Percentiles rank a stretch among this genome's conserved stretches.
phyloP scores from a whole-genome alignment of 2,797 vertebrate species.

The Cheirogaleus major region DNA sequence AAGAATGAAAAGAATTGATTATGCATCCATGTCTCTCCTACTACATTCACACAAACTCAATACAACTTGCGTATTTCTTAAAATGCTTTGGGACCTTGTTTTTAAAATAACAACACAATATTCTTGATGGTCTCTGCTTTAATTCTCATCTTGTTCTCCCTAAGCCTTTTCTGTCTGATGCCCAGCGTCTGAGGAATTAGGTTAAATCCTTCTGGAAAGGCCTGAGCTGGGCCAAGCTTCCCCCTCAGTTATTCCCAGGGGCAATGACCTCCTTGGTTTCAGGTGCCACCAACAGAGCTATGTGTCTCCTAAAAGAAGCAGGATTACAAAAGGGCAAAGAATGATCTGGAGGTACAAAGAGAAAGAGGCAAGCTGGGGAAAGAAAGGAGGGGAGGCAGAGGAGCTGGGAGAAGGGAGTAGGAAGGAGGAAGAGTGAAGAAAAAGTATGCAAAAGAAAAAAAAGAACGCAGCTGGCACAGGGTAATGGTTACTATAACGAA shows the following conservation, averaged over 20 bases:
- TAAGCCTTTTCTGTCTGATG: slow-evolving; percentile 34
- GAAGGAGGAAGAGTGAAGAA: not conserved
- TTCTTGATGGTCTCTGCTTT: not conserved
- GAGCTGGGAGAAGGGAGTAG: not conserved
- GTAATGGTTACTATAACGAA: not conserved
- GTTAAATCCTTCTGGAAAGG: slow-evolving; percentile 23
- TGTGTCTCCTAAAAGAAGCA: not conserved
- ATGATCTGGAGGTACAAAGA: not conserved
- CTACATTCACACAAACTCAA: not conserved
- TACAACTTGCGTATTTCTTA: not conserved
- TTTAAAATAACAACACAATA: not conserved
- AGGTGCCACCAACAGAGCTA: not conserved
- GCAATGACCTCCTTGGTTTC: not conserved
- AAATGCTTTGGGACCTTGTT: not conserved
- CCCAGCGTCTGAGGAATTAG: not conserved
- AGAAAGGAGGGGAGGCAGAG: not conserved
- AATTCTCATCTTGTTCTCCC: not conserved
- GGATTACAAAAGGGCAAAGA: not conserved
- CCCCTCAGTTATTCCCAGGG: not conserved
- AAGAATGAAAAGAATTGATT: not conserved
- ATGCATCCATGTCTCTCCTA: not conserved
- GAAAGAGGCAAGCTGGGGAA: not conserved
- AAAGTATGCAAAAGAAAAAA: not conserved
- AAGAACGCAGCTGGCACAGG: not conserved
- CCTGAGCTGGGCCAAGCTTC: not conserved